Conservation (phyloP, 2,888 invertebrate species). For the Cerceris ruficornis region DNA sequence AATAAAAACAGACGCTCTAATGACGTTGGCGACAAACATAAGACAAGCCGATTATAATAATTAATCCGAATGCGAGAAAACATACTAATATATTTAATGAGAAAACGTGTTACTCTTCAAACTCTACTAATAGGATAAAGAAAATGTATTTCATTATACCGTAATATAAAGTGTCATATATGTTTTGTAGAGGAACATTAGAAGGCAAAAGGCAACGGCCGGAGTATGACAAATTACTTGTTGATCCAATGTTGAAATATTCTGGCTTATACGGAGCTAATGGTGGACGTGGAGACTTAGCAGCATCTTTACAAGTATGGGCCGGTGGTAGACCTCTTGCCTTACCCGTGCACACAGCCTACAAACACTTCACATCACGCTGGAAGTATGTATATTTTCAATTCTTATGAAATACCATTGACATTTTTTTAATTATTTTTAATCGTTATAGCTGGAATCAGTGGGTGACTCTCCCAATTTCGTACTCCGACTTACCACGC, state of each 20-base stretch:
- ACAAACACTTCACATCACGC: conserved; percentile 94
- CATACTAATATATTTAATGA: conserved; percentile 18
- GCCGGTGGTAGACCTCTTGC: conserved; percentile 92
- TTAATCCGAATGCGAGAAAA: conserved; percentile 33
- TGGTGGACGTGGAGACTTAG: conserved; percentile 89
- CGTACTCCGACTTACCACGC: conserved; percentile 94
- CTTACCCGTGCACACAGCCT: conserved; percentile 93
- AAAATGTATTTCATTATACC: neutral
- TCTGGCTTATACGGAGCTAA: conserved; percentile 93
- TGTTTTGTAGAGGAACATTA: conserved; percentile 89
- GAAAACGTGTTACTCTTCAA: conserved; percentile 13
- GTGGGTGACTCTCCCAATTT: conserved; percentile 95
- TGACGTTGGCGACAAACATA: conserved; percentile 30
- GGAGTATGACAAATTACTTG: conserved; percentile 92
- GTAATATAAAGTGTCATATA: conserved; percentile 12
- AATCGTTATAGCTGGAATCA: conserved; percentile 94
- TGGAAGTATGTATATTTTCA: conserved; percentile 89
- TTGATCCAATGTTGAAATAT: conserved; percentile 94
- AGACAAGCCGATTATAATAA: conserved; percentile 45
- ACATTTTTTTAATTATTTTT: neutral
- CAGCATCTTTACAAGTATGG: conserved; percentile 93
- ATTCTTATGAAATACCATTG: neutral
- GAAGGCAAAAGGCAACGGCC: conserved; percentile 95
- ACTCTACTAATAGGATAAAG: neutral
- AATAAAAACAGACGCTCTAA: conserved; percentile 21